Evolutionary conservation across 2,888 invertebrate species (phyloP).

Genomic region (Chironomus riparius): DNA sequence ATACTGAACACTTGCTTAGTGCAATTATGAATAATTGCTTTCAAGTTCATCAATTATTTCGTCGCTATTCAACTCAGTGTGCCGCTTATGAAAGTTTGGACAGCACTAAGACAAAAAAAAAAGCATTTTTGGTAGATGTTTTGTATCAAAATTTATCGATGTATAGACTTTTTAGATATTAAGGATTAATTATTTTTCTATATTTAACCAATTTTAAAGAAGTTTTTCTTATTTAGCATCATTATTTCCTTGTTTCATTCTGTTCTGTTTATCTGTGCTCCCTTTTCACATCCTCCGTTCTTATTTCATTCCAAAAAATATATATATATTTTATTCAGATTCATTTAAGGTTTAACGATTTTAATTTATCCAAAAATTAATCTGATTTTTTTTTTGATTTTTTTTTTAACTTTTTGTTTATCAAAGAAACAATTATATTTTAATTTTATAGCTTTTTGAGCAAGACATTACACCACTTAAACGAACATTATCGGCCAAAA

Average conservation of each 20-base stretch:
- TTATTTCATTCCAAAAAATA: not conserved
- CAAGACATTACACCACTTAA: slow-evolving; percentile 80
- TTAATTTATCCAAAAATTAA: not conserved
- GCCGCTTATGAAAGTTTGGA: too few species aligned
- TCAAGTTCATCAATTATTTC: not conserved
- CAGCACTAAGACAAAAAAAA: too few species aligned
- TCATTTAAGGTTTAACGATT: not conserved
- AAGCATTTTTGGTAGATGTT: too few species aligned
- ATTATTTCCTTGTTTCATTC: not conserved
- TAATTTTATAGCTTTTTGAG: slow-evolving; percentile 61
- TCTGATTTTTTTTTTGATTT: not conserved
- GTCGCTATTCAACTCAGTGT: too few species aligned
- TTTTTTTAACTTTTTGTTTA: not conserved
- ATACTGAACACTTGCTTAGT: not conserved
- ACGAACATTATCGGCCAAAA: slow-evolving; percentile 64
- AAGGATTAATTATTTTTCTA: not conserved
- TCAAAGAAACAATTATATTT: slow-evolving; percentile 4
- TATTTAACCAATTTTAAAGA: not conserved
- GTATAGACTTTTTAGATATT: too few species aligned
- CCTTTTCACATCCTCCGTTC: not conserved
- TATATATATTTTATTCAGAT: not conserved
- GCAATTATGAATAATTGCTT: not conserved
- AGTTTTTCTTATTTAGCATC: not conserved
- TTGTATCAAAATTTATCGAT: too few species aligned
- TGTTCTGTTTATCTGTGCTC: not conserved